Evolutionary conservation across 1,140 invertebrate genomes (phyloP).

Genomic region (Spodoptera frugiperda): DNA sequence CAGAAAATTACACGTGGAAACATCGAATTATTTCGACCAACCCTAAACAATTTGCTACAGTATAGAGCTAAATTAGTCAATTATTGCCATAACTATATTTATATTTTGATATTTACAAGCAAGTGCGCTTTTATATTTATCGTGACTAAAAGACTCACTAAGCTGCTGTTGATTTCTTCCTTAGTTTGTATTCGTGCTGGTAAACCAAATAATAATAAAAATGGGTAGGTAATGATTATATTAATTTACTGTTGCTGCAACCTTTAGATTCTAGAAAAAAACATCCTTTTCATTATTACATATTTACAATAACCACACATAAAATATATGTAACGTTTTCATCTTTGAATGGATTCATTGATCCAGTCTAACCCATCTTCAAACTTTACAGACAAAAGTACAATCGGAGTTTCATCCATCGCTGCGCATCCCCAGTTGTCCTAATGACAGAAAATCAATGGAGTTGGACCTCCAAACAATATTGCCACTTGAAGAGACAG

Average conservation of each 20-base stretch:
- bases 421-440: not conserved
- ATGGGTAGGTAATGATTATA: no score
- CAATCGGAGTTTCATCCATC: not conserved
- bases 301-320: no score
- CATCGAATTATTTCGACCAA: not conserved
- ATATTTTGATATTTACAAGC: not conserved
- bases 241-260: no score
- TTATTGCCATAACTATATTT: not conserved
- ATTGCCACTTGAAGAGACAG: constrained; percentile 36
- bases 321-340: no score
- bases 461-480: constrained; percentile 23
- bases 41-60: not conserved
- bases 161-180: not conserved
- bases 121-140: not conserved
- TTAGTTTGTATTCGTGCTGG: not conserved
- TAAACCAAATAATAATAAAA: not conserved
- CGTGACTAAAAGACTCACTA: constrained; percentile 2
- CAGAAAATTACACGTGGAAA: not conserved
- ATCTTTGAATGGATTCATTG: no score
- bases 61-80: not conserved
- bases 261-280: no score
- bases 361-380: not conserved
- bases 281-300: no score
- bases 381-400: not conserved
- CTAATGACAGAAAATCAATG: constrained; percentile 43